These are phyloP conservation scores for Mormyrops attenuatus DNA, from an alignment of 2,797 vertebrate genomes.

Conservation along the genomic window DNA sequence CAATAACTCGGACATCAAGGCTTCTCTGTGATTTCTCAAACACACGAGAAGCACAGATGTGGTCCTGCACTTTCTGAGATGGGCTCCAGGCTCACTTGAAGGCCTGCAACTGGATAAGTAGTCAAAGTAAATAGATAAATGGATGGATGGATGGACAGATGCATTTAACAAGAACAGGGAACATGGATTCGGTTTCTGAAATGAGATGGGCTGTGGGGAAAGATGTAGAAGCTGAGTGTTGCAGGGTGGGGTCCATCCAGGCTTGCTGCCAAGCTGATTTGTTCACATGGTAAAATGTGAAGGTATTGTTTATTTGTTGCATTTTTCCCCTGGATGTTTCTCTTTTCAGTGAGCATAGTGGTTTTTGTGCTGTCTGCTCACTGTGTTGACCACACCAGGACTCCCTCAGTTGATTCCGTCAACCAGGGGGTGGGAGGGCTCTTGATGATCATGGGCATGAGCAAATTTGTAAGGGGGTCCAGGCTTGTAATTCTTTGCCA, in stretches of 20 bases:
- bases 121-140: not conserved
- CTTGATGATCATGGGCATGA: not conserved
- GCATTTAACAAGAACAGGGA: not conserved
- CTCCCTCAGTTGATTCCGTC: not conserved
- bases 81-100: not conserved
- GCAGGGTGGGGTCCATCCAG: not conserved
- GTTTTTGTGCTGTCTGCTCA: not conserved
- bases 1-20: not conserved
- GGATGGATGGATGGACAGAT: not conserved
- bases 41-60: not conserved
- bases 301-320: not conserved
- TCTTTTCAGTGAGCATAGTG: not conserved
- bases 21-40: not conserved
- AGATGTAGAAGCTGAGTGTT: not conserved
- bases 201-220: not conserved
- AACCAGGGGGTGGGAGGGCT: not conserved
- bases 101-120: not conserved
- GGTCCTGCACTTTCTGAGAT: not conserved
- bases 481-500: not conserved
- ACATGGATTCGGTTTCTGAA: not conserved
- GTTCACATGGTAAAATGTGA: not conserved
- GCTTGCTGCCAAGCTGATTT: not conserved
- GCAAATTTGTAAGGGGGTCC: not conserved
- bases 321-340: not conserved
- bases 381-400: not conserved